These are phyloP conservation scores for Dreissena rostriformis DNA, from an alignment of 1,140 invertebrate genomes.

Conservation along the genomic window DNA sequence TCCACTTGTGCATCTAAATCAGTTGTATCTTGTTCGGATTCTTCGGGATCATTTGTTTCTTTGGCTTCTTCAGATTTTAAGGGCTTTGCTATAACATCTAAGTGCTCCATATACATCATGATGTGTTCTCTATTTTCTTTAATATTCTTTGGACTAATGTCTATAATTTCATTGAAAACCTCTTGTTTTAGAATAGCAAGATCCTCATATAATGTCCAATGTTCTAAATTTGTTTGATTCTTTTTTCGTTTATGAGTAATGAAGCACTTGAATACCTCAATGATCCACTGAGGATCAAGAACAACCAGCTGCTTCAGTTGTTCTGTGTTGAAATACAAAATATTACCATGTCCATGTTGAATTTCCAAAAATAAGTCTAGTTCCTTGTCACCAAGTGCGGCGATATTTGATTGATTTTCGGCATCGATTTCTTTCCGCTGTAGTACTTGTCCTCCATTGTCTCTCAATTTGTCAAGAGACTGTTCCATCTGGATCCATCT, in stretches of 20 bases:
- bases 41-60: too few relatives aligned
- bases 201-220: conserved; percentile 22
- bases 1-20: background rate
- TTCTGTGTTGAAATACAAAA: conserved; percentile 28
- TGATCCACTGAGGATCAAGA: conserved; percentile 39
- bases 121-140: conserved; percentile 10
- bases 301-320: conserved; percentile 3
- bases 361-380: conserved; percentile 2
- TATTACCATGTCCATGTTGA: conserved; percentile 32
- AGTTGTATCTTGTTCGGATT: too few relatives aligned
- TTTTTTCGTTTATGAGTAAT: conserved; percentile 26
- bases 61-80: background rate
- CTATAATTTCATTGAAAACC: conserved; percentile 38
- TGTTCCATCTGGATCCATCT: conserved; percentile 41
- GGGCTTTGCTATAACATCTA: conserved; percentile 37
- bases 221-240: background rate
- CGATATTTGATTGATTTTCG: background rate
- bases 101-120: conserved; percentile 36
- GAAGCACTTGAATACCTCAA: conserved; percentile 43
- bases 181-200: conserved; percentile 16
- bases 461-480: background rate
- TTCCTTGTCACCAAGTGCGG: conserved; percentile 2
- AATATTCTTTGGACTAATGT: conserved; percentile 16
- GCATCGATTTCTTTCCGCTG: background rate
- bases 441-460: conserved; percentile 15